Base-by-base conservation (phyloP, 2,888 invertebrate genomes). In the Steinernema scapterisci region DNA sequence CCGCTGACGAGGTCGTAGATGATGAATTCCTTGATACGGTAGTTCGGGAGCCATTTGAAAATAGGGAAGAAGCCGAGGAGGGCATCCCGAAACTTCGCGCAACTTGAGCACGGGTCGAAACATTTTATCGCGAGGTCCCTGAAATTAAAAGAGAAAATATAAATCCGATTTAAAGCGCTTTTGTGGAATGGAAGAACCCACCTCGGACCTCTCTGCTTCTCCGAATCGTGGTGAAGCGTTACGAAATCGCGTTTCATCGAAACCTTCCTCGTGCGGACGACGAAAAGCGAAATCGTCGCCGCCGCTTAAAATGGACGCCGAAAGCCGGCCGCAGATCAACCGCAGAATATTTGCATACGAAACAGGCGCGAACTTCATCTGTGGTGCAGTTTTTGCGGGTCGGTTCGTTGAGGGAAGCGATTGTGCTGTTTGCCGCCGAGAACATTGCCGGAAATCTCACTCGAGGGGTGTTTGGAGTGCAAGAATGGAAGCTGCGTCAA, bases 1-100 rank as follows among this genome's bases (percentile, higher is more conserved):
- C 95, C 95, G 0, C 93, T 92, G 7, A 93, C 91, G 71, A 93
- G 82, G 89, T 95, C 95, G 11, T 91, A 91, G 0, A 92, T 80
- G 25, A 94, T 89, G 87, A 92, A 89, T 21, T 84, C 75, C 52
- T 75, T 77, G 31, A 79, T 19, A 19, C 77, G 80, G 76, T 87
- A 87, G 6, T 80, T 74, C 2, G 85, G 83, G 1, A 87, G 74
- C 87, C 87, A 87, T 1, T 46, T 73, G 7, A 84, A 56, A 9
- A 86, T 76, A 0, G 87, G 86, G 25, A 87, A 77, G 76, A 88
- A 79, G 5, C 54, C 46, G 38, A 70, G 63, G 13, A 63, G 7
- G 31, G 63, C 5, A 11, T 63, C 38, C 7, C 3, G 11, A 27
- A 63, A 31, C 27, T 27, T 25, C 1, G 6, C 3, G 16, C 63